Conservation (phyloP, 2,113 vertebrate genomes). For the Gallinago media region DNA sequence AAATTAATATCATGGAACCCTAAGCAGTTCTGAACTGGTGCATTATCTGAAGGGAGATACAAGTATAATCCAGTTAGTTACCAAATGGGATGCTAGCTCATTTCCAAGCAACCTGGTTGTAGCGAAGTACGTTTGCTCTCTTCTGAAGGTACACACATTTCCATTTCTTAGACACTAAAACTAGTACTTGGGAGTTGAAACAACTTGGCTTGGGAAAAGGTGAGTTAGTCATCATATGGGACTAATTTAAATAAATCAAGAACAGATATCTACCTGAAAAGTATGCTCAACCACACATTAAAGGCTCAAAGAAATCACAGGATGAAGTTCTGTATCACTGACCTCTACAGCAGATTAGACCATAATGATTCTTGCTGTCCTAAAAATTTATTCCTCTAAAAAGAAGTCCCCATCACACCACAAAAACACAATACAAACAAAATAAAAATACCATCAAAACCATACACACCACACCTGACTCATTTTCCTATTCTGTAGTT, state of each 20-base stretch:
- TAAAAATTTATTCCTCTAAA: neutral
- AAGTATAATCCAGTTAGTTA: neutral
- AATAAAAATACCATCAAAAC: neutral
- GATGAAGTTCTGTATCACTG: neutral
- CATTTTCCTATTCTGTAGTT: neutral
- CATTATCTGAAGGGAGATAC: neutral
- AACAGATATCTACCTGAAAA: neutral
- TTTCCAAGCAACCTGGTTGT: neutral
- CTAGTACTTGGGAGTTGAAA: neutral
- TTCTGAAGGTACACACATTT: neutral
- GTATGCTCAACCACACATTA: neutral
- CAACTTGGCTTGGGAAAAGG: neutral
- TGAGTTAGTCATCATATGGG: neutral
- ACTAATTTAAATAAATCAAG: neutral
- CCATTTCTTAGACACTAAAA: neutral
- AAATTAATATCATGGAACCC: neutral
- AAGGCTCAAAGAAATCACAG: neutral
- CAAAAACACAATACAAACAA: neutral
- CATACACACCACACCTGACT: neutral
- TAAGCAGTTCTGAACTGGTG: neutral
- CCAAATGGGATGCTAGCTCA: neutral
- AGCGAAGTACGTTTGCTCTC: neutral
- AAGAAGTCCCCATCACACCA: neutral
- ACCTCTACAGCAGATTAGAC: neutral
- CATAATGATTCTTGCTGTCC: neutral